Conservation (phyloP, 64 coral and sea anemone genomes). For the Hydrozoanthus tunicans region DNA sequence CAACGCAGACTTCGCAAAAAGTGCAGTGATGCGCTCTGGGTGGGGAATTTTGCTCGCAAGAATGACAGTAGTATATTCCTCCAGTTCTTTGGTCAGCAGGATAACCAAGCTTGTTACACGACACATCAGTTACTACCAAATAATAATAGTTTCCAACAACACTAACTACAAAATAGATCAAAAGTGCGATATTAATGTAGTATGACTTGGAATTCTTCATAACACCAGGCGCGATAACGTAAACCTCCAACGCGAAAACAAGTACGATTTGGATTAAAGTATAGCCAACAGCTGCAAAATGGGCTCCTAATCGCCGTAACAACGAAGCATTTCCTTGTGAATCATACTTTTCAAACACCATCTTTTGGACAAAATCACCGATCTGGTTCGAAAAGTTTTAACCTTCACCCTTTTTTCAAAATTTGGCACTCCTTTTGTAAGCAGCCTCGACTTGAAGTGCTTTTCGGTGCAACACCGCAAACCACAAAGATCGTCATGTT, state of each 20-base stretch:
- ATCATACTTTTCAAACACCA: conserved; percentile 46
- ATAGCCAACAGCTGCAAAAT: conserved; percentile 65
- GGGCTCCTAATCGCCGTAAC: conserved; percentile 40
- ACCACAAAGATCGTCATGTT: conserved; percentile 2
- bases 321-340: conserved; percentile 47
- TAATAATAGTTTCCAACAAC: conserved; percentile 73
- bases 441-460: conserved; percentile 10
- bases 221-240: conserved; percentile 60
- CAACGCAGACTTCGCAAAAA: conserved; percentile 72
- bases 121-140: conserved; percentile 68
- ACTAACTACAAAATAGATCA: conserved; percentile 64
- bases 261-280: conserved; percentile 49
- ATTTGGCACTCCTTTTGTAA: background rate
- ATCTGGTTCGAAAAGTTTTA: no score
- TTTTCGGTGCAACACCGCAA: conserved; percentile 32
- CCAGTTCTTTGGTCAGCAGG: conserved; percentile 43
- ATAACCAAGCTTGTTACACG: conserved; percentile 38
- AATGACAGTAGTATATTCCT: conserved; percentile 74
- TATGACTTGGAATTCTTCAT: conserved; percentile 44
- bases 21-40: conserved; percentile 86
- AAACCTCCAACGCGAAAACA: conserved; percentile 58
- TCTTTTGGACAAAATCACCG: background rate
- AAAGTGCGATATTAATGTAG: conserved; percentile 36
- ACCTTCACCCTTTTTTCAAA: no score
- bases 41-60: conserved; percentile 84